Conservation (phyloP, 2,888 invertebrate species). For the Caenorhabditis doughertyi region DNA sequence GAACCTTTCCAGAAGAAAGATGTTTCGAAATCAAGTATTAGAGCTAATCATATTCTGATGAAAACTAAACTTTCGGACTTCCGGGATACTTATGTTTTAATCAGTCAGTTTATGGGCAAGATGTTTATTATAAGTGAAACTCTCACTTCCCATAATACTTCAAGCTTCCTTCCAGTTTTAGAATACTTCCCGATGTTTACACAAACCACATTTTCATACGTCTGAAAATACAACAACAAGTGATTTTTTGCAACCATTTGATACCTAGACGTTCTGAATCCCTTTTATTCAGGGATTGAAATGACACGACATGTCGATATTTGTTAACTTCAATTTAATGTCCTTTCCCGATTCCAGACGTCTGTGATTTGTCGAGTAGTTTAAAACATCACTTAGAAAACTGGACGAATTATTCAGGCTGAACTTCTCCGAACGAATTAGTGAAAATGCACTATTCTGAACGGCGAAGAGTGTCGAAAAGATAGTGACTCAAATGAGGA, state of each 20-base stretch:
- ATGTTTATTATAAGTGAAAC: slow-evolving; percentile 13
- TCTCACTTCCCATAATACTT: neutral
- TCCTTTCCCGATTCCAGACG: neutral
- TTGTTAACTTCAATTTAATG: neutral
- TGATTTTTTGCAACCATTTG: no score
- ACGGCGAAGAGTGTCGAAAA: neutral
- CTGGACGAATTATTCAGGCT: neutral
- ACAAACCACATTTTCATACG: slow-evolving; percentile 4
- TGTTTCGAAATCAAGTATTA: neutral
- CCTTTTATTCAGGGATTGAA: neutral
- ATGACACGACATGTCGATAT: neutral
- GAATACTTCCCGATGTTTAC: neutral
- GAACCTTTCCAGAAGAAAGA: neutral
- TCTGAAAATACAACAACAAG: no score
- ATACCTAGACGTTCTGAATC: no score
- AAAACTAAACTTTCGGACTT: neutral
- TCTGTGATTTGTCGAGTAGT: neutral
- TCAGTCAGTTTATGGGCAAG: neutral
- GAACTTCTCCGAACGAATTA: slow-evolving; percentile 4
- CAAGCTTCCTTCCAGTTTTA: no score
- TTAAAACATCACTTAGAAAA: slow-evolving; percentile 9
- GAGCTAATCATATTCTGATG: neutral
- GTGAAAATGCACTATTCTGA: slow-evolving; percentile 18
- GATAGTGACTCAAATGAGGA: neutral
- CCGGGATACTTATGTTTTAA: slow-evolving; percentile 11